Evolutionary conservation across 2,797 vertebrate genomes (phyloP).

Genomic region (Buphagus erythrorhynchus): DNA sequence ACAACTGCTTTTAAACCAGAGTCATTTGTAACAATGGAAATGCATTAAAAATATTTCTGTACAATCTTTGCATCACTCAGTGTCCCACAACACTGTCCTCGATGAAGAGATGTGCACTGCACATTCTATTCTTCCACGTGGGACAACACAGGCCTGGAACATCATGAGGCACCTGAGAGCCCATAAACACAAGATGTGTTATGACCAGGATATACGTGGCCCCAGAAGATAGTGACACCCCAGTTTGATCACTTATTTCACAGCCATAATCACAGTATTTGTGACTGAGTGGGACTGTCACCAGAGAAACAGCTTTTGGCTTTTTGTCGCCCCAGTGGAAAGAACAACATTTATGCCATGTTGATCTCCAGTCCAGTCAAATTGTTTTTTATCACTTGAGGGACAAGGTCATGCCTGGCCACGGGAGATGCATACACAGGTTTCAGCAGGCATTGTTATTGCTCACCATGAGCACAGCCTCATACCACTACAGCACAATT

Average conservation of each 20-base stretch:
- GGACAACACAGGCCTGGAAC: background rate
- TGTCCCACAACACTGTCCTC: background rate
- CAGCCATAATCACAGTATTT: background rate
- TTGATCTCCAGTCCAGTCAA: background rate
- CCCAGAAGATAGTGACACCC: background rate
- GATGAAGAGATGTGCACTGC: background rate
- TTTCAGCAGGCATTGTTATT: background rate
- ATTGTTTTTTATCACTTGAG: background rate
- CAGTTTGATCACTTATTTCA: background rate
- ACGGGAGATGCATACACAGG: background rate
- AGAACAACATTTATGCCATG: background rate
- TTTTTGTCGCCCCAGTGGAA: background rate
- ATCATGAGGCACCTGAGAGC: background rate
- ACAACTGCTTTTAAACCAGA: background rate
- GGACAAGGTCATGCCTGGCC: background rate
- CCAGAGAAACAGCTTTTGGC: background rate
- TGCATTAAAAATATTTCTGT: background rate
- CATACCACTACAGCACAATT: background rate
- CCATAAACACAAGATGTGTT: background rate
- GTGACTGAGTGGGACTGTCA: background rate
- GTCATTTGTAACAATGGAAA: background rate
- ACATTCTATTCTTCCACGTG: accelerated
- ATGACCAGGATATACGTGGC: accelerated
- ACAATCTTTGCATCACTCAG: background rate
- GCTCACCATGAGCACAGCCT: background rate